A percentile compares a stretch with the other conserved stretches of the same genome.
These are phyloP conservation scores for Archilochus colubris DNA, from an alignment of 2,113 vertebrate genomes.

Conservation along the genomic window DNA sequence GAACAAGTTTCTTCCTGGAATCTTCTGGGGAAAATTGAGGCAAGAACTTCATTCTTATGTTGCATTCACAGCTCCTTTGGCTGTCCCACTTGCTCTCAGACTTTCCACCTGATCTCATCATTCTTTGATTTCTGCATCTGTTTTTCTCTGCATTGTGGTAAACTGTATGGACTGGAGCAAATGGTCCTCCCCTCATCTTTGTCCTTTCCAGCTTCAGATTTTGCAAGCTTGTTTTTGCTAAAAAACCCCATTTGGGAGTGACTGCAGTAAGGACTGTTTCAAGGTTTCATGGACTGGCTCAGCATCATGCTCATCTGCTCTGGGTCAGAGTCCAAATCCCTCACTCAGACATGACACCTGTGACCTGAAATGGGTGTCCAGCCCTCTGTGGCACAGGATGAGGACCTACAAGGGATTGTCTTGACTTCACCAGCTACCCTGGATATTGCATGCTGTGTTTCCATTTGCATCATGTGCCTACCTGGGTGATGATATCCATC, in stretches of 20 bases:
- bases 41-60: neutral
- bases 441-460: rapidly evolving
- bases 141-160: neutral
- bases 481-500: neutral
- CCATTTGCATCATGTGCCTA: neutral
- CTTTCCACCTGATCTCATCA: neutral
- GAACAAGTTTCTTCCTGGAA: neutral
- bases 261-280: neutral
- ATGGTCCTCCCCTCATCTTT: neutral
- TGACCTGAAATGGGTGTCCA: neutral
- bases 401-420: neutral
- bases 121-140: neutral
- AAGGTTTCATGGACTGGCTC: rapidly evolving
- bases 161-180: neutral
- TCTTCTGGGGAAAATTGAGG: neutral
- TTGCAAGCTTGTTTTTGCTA: neutral
- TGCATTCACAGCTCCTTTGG: neutral
- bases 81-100: neutral
- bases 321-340: neutral
- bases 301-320: neutral
- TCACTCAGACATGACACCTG: neutral
- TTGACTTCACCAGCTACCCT: neutral
- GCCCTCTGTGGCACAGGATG: rapidly evolving
- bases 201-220: neutral
- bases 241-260: neutral